Evolutionary conservation across 2,888 invertebrate species (phyloP), one percentile per base, ranked within the genome.

Genomic region (Zootermopsis nevadensis): DNA sequence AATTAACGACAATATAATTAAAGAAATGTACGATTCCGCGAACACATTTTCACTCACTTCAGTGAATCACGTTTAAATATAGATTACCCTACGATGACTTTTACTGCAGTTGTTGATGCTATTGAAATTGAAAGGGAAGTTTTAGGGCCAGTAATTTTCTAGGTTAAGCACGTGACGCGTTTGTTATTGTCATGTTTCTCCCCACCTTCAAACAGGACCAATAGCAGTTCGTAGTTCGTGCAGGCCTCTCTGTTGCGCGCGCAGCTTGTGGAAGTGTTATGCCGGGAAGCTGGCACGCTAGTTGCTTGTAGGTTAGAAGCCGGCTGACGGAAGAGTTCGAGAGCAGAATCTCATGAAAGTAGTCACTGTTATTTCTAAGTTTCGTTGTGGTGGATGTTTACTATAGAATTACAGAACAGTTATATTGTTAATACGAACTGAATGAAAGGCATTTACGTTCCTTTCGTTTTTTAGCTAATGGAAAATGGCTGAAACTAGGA

Each of bases 111-210:
- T 27, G 77, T 77, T 53, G 48, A 48, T 35, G 42, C 33, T 53
- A 33, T 27, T 55, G 77, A 77, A 53, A 60, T 33, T 67, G 80
- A 80, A 80, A 80, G 80, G 38, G 80, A 80, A 67, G 38, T 67
- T 80, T 66, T 48, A 80, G 24, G 53, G 82, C 31, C 72, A 77
- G 67, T 77, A 67, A 81, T 48, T 80, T 66, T 83, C 83, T 83
- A 48, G 81, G 80, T 77, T 83, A 83, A 83, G 67, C 80, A 81
- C 83, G 81, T 76, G 80, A 83, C 66, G 22, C 38, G 82, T 76
- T 76, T 76, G 77, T 60, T 82, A 66, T 42, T 66, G 76, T 55
- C 35, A 33, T 30, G 69, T 31, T 10, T 27, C 79, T 31, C 79
- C 79, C 81, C 72, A 67, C 83, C 72, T 69, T 42, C 30, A n/a